Percentiles rank a stretch among this genome's conserved stretches.
Conservation (phyloP, 2,797 vertebrate genomes). For the Allobates femoralis region DNA sequence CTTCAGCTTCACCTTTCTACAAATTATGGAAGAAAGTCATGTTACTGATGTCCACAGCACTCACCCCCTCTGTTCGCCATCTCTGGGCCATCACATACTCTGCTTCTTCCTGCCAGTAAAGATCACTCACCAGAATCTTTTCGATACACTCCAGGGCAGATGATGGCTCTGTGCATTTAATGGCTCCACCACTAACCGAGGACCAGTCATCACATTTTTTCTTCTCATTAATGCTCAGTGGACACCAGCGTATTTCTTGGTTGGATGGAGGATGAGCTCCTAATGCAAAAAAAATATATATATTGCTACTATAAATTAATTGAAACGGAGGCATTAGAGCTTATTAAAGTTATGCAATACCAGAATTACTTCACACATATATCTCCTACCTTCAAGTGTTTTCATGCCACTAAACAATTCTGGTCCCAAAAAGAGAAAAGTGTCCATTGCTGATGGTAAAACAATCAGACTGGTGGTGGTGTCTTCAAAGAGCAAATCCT, state of each 20-base stretch:
- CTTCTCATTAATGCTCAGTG: conserved; percentile 78
- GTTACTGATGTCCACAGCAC: background rate
- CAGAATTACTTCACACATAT: background rate
- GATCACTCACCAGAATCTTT: conserved; percentile 84
- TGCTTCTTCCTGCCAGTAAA: background rate
- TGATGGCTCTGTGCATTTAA: conserved; percentile 76
- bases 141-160: conserved; percentile 80
- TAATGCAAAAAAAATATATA: conserved; percentile 2
- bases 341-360: background rate
- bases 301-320: background rate
- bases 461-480: conserved; percentile 73
- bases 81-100: no score
- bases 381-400: conserved; percentile 78
- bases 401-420: conserved; percentile 75
- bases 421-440: conserved; percentile 82
- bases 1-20: conserved; percentile 87
- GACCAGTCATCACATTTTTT: conserved; percentile 87
- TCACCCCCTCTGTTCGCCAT: background rate
- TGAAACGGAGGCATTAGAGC: background rate
- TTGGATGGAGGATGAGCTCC: background rate
- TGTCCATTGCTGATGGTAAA: conserved; percentile 78
- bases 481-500: conserved; percentile 90
- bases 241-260: conserved; percentile 82
- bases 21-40: conserved; percentile 25
- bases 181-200: conserved; percentile 58